A percentile compares a stretch with the other conserved stretches of the same genome.
phyloP scores from a whole-genome alignment of 92 coral and sea anemone genomes.

The Phenganax subtilis region DNA sequence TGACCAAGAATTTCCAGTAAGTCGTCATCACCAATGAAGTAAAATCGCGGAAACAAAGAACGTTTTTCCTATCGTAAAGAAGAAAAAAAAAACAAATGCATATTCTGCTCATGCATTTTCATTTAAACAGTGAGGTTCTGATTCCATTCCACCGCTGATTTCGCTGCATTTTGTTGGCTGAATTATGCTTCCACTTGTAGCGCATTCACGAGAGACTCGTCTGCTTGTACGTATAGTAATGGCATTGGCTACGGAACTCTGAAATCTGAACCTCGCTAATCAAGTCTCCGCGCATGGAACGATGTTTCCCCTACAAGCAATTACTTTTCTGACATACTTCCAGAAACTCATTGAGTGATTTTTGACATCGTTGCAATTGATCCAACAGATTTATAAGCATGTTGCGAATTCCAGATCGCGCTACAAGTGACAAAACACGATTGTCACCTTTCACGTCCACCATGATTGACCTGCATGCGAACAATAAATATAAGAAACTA shows the following conservation, averaged over 20 bases:
- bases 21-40: slow-evolving; percentile 93
- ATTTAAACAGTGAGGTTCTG: no score
- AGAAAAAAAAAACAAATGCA: not conserved
- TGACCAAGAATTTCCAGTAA: slow-evolving; percentile 92
- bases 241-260: no score
- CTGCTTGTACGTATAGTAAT: no score
- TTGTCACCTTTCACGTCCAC: slow-evolving; percentile 80
- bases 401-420: slow-evolving; percentile 83
- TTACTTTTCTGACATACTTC: slow-evolving; percentile 57
- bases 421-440: slow-evolving; percentile 90
- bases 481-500: no score
- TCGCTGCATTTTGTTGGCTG: no score
- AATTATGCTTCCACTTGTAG: no score
- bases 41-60: slow-evolving; percentile 91
- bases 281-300: not conserved
- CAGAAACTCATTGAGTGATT: slow-evolving; percentile 91
- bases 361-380: slow-evolving; percentile 97
- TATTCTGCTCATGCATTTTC: no score
- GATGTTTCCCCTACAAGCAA: not conserved
- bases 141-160: no score
- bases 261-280: not conserved
- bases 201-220: no score
- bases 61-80: slow-evolving; percentile 68
- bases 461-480: slow-evolving; percentile 68
- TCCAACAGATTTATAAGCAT: slow-evolving; percentile 80